Evolutionary conservation across 2,113 vertebrate species (phyloP).

Genomic region (Anguilla japonica): DNA sequence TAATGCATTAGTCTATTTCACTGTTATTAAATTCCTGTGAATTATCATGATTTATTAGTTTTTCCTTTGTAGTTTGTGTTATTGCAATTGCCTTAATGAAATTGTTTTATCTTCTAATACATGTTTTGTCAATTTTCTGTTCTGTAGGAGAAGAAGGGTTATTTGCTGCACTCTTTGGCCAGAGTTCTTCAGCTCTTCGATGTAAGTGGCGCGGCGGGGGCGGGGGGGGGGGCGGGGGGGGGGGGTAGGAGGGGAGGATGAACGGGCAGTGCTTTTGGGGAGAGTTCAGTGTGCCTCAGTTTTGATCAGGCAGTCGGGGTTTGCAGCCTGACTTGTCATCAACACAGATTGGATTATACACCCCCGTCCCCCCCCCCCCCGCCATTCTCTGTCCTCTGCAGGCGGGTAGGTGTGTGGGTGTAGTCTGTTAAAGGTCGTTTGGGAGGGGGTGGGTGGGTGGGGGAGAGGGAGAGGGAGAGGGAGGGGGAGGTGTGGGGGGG

Average conservation of each 20-base stretch:
- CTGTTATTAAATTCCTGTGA: too few relatives aligned
- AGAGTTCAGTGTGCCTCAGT: constrained; percentile 32
- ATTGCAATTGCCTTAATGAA: background rate
- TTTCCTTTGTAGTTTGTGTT: background rate
- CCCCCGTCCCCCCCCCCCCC: background rate
- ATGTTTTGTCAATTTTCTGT: background rate
- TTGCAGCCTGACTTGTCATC: background rate
- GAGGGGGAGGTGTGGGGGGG: too few relatives aligned
- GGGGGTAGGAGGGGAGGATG: too few relatives aligned
- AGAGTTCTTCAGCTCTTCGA: constrained; percentile 89
- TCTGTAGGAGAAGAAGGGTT: constrained; percentile 77
- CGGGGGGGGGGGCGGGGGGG: constrained; percentile 11
- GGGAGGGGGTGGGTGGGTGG: background rate
- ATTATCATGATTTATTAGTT: too few relatives aligned
- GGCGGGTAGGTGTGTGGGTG: background rate
- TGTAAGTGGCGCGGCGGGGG: constrained; percentile 69
- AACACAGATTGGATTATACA: background rate
- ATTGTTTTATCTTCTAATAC: background rate
- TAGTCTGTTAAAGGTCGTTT: background rate
- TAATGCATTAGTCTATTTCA: too few relatives aligned
- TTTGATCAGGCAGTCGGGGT: background rate
- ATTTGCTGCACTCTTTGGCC: constrained; percentile 87
- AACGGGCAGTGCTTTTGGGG: background rate
- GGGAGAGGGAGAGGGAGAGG: too few relatives aligned
- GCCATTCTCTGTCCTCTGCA: background rate